phyloP scores from a whole-genome alignment of 2,113 vertebrate genomes.

The Dendropsophus ebraccatus region DNA sequence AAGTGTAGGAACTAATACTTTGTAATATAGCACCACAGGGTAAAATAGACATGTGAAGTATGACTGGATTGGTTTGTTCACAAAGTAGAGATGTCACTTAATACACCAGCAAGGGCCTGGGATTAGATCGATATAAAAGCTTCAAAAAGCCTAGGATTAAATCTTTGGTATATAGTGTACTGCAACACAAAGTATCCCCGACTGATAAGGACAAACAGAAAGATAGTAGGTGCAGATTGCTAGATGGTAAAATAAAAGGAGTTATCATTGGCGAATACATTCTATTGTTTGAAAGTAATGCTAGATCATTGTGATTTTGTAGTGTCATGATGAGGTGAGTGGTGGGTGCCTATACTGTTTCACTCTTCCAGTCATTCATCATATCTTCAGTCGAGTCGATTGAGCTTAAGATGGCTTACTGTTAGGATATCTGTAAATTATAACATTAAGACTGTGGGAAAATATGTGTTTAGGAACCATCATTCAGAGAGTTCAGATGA shows the following conservation, averaged over 20 bases:
- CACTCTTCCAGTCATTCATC: constrained; percentile 42
- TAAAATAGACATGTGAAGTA: constrained; percentile 37
- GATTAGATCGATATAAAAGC: constrained; percentile 38
- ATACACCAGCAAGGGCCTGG: constrained; percentile 39
- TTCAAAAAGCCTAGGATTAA: constrained; percentile 50
- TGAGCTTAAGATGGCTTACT: constrained; percentile 34
- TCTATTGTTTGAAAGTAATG: constrained; percentile 50
- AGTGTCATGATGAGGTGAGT: constrained; percentile 9
- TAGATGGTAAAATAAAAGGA: constrained; percentile 51
- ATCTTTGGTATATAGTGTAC: constrained; percentile 44
- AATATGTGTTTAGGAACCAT: constrained; percentile 21
- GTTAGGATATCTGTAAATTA: constrained; percentile 36
- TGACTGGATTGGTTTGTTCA: constrained; percentile 45
- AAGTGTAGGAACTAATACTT: constrained; percentile 32
- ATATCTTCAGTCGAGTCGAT: constrained; percentile 31
- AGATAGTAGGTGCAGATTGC: constrained; percentile 46
- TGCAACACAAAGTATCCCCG: constrained; percentile 22
- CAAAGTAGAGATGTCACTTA: constrained; percentile 40
- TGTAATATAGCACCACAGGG: constrained; percentile 22
- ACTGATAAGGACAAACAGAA: constrained; percentile 40
- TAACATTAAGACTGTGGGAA: constrained; percentile 42
- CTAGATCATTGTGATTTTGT: constrained; percentile 43
- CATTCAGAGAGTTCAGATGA: neutral
- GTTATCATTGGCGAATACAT: constrained; percentile 43
- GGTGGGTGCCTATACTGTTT: constrained; percentile 43